phyloP scores from a whole-genome alignment of 2,113 vertebrate genomes.

The Hirundichthys speculiger region DNA sequence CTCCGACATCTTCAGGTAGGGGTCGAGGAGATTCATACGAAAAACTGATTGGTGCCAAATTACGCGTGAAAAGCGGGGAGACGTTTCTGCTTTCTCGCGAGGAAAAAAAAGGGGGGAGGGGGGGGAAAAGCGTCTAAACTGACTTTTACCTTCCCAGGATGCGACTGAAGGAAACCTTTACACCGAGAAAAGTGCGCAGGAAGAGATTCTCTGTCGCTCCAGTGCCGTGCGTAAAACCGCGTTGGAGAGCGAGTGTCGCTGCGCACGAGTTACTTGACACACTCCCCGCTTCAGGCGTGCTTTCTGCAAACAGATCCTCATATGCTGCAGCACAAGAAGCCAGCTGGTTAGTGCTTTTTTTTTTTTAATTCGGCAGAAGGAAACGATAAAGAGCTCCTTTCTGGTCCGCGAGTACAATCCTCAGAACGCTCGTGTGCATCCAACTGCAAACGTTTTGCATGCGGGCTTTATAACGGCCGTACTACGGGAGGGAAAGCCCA shows the following conservation, averaged over 20 bases:
- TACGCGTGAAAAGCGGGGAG: conserved; percentile 54
- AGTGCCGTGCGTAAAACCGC: conserved; percentile 45
- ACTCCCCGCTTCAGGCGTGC: conserved; percentile 29
- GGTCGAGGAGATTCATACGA: conserved; percentile 98
- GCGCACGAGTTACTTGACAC: conserved; percentile 32
- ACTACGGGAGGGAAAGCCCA: conserved; percentile 50
- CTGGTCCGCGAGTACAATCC: conserved; percentile 68
- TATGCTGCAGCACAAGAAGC: conserved; percentile 22
- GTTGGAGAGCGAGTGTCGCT: conserved; percentile 37
- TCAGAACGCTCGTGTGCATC: conserved; percentile 71
- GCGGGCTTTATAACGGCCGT: conserved; percentile 64
- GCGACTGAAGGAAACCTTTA: conserved; percentile 5
- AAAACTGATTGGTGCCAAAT: conserved; percentile 56
- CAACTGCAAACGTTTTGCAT: conserved; percentile 50
- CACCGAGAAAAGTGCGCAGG: background rate
- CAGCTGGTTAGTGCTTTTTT: conserved; percentile 27
- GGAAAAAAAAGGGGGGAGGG: background rate
- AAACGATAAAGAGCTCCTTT: conserved; percentile 57
- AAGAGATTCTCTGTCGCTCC: conserved; percentile 19
- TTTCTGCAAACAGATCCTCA: conserved; percentile 37
- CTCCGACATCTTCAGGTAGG: conserved; percentile 98
- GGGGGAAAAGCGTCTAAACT: conserved; percentile 13
- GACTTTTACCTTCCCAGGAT: conserved; percentile 29
- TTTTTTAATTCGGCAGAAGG: conserved; percentile 35
- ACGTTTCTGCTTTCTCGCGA: background rate